A percentile compares a stretch with the other conserved stretches of the same genome.
phyloP scores from a whole-genome alignment of 2,113 vertebrate genomes.

The Gracilinanus agilis region DNA sequence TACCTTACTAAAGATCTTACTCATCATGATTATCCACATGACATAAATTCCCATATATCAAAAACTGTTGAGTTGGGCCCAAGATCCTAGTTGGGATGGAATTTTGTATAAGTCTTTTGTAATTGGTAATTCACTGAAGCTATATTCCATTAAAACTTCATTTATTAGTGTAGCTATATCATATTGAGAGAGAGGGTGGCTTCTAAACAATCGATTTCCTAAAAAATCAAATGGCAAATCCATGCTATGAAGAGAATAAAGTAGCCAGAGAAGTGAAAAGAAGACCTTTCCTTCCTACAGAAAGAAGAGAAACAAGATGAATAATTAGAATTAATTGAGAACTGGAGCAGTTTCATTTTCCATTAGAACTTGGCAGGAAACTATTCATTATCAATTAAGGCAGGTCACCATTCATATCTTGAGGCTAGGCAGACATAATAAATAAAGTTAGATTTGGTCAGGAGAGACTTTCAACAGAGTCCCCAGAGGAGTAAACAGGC shows the following conservation, averaged over 20 bases:
- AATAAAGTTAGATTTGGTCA: background rate
- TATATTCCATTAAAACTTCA: background rate
- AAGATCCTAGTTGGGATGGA: conserved; percentile 50
- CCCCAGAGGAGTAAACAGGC: background rate
- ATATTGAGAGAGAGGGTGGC: background rate
- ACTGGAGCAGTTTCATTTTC: background rate
- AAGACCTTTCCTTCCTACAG: background rate
- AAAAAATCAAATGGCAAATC: background rate
- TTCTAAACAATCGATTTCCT: background rate
- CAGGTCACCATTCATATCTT: background rate
- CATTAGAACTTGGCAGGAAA: background rate
- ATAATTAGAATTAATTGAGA: background rate
- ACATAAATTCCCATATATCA: background rate
- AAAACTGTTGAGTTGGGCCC: conserved; percentile 47
- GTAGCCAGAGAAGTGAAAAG: background rate
- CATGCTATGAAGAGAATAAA: background rate
- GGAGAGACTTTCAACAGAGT: background rate
- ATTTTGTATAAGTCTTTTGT: conserved; percentile 37
- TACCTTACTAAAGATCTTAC: conserved; percentile 47
- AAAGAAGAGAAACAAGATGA: background rate
- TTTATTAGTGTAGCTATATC: background rate
- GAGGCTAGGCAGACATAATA: background rate
- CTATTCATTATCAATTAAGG: background rate
- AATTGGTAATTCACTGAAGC: conserved; percentile 17
- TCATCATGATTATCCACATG: conserved; percentile 31